These are phyloP conservation scores for Sandelia bainsii DNA, from an alignment of 2,797 vertebrate genomes.

Conservation along the genomic window DNA sequence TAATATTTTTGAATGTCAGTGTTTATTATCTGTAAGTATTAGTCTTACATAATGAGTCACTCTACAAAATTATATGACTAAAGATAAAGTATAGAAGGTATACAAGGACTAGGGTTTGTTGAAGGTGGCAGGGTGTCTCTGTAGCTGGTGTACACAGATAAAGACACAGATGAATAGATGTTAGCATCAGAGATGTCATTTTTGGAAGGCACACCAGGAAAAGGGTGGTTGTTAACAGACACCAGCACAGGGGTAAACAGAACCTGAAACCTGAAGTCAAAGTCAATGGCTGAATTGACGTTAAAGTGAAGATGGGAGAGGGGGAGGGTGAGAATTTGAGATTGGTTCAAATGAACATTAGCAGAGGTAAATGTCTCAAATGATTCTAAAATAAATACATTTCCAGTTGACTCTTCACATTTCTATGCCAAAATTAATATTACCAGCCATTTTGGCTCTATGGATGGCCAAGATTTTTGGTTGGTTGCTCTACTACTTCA, in stretches of 20 bases:
- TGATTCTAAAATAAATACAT: no score
- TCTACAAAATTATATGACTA: neutral
- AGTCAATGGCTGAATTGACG: neutral
- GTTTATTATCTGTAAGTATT: neutral
- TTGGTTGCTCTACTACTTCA: no score
- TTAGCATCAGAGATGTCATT: no score
- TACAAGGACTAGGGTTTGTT: neutral
- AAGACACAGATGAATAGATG: neutral
- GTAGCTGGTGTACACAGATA: neutral
- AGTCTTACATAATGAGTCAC: neutral
- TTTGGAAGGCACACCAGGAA: neutral
- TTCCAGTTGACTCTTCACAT: no score
- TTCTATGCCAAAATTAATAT: no score
- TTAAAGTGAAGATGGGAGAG: no score
- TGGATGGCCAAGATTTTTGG: no score
- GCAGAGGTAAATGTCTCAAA: no score
- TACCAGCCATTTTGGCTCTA: no score
- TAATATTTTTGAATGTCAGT: neutral
- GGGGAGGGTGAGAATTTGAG: no score
- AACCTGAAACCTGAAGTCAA: neutral
- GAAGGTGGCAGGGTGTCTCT: neutral
- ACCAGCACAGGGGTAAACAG: neutral
- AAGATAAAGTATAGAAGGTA: no score
- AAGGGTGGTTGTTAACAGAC: neutral
- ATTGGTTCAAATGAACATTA: no score